Evolutionary conservation across 2,888 invertebrate species (phyloP).

Genomic region (Erebia epiphron): DNA sequence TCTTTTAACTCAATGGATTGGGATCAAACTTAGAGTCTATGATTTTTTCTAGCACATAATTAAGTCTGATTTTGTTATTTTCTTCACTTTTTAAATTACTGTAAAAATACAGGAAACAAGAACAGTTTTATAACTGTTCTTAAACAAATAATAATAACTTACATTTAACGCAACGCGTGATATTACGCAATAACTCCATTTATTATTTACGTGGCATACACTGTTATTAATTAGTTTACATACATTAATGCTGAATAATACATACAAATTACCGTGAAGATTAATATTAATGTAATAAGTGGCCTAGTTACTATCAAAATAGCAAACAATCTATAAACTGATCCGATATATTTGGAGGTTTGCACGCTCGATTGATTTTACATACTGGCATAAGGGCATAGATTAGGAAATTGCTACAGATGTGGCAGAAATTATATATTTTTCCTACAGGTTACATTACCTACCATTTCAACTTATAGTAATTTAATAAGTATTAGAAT

Average conservation of each 20-base stretch:
- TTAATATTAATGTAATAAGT: conserved; percentile 21
- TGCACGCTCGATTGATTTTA: conserved; percentile 35
- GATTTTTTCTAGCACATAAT: no score
- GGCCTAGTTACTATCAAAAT: conserved; percentile 24
- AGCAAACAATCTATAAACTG: conserved; percentile 26
- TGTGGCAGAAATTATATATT: background rate
- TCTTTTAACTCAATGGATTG: no score
- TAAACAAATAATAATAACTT: no score
- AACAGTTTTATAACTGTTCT: no score
- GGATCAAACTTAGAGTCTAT: no score
- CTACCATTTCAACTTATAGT: no score
- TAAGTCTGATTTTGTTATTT: no score
- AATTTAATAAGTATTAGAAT: no score
- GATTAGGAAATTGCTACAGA: conserved; percentile 7
- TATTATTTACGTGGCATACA: conserved; percentile 10
- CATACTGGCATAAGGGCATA: conserved; percentile 25
- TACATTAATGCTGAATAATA: conserved; percentile 5
- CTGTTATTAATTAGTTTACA: conserved; percentile 18
- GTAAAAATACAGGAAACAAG: no score
- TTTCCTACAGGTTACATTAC: background rate
- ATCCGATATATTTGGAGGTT: conserved; percentile 32
- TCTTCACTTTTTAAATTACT: no score
- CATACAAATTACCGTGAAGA: conserved; percentile 13
- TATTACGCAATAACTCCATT: background rate
- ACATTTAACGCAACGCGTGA: no score